Conservation (phyloP, 2,113 vertebrate species). For the Nesoenas mayeri region DNA sequence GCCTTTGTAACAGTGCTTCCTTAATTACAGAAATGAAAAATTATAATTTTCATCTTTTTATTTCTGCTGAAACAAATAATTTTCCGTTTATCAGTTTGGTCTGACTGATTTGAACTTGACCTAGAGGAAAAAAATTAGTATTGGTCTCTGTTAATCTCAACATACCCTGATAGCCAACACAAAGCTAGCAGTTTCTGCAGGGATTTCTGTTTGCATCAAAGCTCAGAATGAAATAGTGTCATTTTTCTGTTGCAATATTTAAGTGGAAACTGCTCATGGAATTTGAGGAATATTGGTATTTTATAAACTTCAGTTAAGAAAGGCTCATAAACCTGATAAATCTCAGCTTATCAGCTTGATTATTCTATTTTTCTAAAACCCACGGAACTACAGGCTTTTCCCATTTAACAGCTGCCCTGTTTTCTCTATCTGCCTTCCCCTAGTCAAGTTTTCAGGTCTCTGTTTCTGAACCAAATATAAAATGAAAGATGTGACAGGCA, state of each 20-base stretch:
- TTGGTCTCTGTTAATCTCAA: background rate
- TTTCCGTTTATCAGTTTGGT: background rate
- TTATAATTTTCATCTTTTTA: background rate
- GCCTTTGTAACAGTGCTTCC: background rate
- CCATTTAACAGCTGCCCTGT: rapidly evolving
- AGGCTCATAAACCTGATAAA: background rate
- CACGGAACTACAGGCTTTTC: background rate
- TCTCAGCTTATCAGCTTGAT: background rate
- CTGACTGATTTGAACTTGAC: background rate
- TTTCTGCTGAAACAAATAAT: background rate
- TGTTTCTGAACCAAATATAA: background rate
- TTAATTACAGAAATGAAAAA: background rate
- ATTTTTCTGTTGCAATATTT: background rate
- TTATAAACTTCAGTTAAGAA: background rate
- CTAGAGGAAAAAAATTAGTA: background rate
- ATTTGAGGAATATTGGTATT: too few species aligned
- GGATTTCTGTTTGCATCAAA: background rate
- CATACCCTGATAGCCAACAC: background rate
- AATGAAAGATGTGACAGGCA: background rate
- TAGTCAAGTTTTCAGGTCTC: background rate
- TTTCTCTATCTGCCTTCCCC: background rate
- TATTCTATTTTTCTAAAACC: background rate
- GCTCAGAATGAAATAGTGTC: background rate
- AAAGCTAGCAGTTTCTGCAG: background rate
- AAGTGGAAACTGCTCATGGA: too few species aligned